Evolutionary conservation across 2,797 vertebrate species (phyloP).

Genomic region (Falco peregrinus): DNA sequence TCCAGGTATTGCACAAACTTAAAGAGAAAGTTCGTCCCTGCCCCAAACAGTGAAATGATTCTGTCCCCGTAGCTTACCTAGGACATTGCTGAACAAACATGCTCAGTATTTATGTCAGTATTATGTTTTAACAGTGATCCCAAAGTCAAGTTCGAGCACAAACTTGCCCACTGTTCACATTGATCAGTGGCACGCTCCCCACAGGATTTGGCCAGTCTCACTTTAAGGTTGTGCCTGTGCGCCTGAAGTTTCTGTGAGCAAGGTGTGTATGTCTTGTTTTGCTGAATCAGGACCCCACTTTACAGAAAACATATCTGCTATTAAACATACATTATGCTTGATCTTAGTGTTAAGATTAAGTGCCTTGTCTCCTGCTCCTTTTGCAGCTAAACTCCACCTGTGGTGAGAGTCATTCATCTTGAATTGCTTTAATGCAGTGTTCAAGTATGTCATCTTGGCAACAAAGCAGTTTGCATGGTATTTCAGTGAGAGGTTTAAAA

Average conservation of each 20-base stretch:
- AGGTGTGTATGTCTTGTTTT: not conserved
- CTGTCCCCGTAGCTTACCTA: not conserved
- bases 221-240: not conserved
- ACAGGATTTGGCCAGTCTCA: not conserved
- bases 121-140: not conserved
- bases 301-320: not conserved
- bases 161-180: not conserved
- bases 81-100: not conserved
- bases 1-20: not conserved
- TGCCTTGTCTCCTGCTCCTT: constrained; percentile 8
- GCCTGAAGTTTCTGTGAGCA: not conserved
- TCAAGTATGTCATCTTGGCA: not conserved
- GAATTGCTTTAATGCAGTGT: constrained; percentile 19
- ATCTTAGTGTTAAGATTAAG: not conserved
- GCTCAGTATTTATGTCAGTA: not conserved
- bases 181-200: not conserved
- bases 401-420: constrained; percentile 20
- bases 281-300: not conserved
- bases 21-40: not conserved
- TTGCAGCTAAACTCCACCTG: constrained; percentile 23
- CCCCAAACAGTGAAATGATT: not conserved
- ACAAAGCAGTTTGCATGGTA: not conserved
- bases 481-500: constrained; percentile 36
- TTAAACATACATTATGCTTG: not conserved
- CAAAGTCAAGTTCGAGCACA: not conserved